Base-by-base conservation (phyloP, 1,140 invertebrate genomes). In the Dendrolimus punctatus region DNA sequence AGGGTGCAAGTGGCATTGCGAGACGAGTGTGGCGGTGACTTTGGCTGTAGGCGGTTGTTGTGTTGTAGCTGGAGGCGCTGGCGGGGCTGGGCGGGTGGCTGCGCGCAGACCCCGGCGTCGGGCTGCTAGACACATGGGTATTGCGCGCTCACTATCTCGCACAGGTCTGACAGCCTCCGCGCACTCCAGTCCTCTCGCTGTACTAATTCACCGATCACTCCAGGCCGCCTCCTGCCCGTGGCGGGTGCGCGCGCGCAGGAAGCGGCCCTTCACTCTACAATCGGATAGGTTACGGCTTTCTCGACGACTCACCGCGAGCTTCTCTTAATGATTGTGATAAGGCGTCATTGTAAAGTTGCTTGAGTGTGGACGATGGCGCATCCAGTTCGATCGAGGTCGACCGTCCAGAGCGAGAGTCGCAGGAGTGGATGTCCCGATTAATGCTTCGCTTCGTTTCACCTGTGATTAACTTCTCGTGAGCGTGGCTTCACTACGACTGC, bases 71-170 rank as follows among this genome's bases (percentile, higher is more conserved):
- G 80, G 82, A 85, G 80, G 76, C 83, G 78, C 67, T 86, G 76
- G 83, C 80, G 57, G 80, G 79, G 59, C 76, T 83, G 67, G 72
- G 79, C 75, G 80, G 80, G 49, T 79, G 75, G 79, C 80, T 84
- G 79, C 80, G 80, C 68, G 71, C 77, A 64, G 78, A 80, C 59
- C 77, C 77, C 58, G 78, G 74, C 64, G 64, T 67, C 67, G 78
- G 72, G 59, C 80, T 85, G 68, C 80, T 88, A 75, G 85, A 88
- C 76, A 86, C 82, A 74, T 87, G 81, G 87, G 87, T 88, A 88
- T 85, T 87, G 80, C 80, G 79, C 80, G 84, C 84, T 87, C 83
- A 85, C 78, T 82, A 85, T 77, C 78, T 85, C 68, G 75, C 78
- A 80, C 79, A 83, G 80, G 80, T 82, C 77, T 86, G 80, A 75